Conservation (phyloP, 2,888 invertebrate genomes). For the Pseudoips prasinana region DNA sequence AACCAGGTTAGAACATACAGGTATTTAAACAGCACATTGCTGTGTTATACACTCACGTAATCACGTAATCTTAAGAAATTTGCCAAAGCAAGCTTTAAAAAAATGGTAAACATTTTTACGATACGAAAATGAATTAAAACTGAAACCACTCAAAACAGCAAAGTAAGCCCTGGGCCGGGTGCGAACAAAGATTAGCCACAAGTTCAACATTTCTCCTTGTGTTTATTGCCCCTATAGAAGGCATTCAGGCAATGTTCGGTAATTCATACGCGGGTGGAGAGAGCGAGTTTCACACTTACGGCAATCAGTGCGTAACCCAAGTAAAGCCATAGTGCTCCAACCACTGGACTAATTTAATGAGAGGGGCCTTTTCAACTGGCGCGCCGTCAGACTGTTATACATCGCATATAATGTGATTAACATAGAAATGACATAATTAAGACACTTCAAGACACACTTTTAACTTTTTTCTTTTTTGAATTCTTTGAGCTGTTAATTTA, state of each 20-base stretch:
- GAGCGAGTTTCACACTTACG: conserved; percentile 75
- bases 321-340: conserved; percentile 70
- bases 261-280: conserved; percentile 52
- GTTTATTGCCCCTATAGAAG: conserved; percentile 68
- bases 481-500: conserved; percentile 23
- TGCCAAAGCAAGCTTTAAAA: too few relatives aligned
- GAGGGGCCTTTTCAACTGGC: conserved; percentile 58
- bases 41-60: too few relatives aligned
- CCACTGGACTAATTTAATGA: conserved; percentile 79
- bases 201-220: conserved; percentile 41
- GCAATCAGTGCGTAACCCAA: conserved; percentile 66
- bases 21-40: too few relatives aligned
- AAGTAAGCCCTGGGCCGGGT: not conserved
- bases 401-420: conserved; percentile 43
- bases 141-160: not conserved
- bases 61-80: too few relatives aligned
- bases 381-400: conserved; percentile 32
- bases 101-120: too few relatives aligned
- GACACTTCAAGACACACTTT: conserved; percentile 34
- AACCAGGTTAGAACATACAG: too few relatives aligned
- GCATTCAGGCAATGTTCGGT: conserved; percentile 63
- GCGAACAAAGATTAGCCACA: conserved; percentile 49
- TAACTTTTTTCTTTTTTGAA: conserved; percentile 16
- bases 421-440: conserved; percentile 47
- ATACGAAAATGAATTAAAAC: too few relatives aligned